Evolutionary conservation across 1,140 invertebrate species (phyloP).

Genomic region (Philopotamus ludificatus): DNA sequence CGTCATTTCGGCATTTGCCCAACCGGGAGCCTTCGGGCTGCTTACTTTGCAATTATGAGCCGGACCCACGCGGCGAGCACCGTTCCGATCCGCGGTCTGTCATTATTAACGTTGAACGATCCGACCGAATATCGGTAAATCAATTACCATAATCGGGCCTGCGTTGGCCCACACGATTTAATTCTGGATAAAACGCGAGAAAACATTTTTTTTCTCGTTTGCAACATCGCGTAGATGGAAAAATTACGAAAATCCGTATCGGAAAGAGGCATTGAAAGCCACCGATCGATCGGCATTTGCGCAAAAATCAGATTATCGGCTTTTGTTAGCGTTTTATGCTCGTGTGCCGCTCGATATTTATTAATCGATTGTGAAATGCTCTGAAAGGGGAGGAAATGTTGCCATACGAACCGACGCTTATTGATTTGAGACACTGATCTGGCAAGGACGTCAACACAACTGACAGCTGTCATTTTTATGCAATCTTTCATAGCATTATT

Average conservation of each 20-base stretch:
- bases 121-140: neutral
- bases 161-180: neutral
- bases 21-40: neutral
- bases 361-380: no score
- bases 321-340: neutral
- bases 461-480: neutral
- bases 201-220: neutral
- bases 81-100: neutral
- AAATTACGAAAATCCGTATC: neutral
- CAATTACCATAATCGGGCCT: neutral
- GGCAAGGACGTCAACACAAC: neutral
- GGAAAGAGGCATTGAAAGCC: no score
- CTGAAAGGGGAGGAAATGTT: no score
- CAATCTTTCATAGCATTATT: neutral
- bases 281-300: neutral
- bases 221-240: neutral
- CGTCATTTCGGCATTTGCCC: no score
- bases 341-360: no score
- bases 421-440: neutral
- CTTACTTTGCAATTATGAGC: neutral
- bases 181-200: neutral
- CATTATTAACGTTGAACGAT: neutral
- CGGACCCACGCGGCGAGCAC: neutral
- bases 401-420: neutral
- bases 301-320: neutral